A percentile compares a stretch with the other conserved stretches of the same genome.
These are phyloP conservation scores for Anolis sagrei DNA, from an alignment of 2,113 vertebrate genomes.

Conservation along the genomic window DNA sequence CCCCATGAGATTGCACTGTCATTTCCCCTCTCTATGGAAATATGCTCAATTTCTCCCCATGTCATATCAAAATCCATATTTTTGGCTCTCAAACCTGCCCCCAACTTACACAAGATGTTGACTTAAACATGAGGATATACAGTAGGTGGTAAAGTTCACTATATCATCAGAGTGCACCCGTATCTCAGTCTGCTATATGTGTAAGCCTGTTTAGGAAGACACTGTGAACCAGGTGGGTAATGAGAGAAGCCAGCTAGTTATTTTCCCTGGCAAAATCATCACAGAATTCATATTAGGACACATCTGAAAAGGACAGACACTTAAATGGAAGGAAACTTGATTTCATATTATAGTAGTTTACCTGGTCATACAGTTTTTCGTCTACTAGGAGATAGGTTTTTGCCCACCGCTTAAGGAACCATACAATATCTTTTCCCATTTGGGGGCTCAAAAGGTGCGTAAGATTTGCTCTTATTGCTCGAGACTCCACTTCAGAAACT, in stretches of 20 bases:
- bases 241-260: background rate
- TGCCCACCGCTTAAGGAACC: constrained; percentile 97
- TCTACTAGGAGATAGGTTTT: constrained; percentile 97
- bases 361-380: constrained; percentile 97
- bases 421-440: constrained; percentile 98
- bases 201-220: background rate
- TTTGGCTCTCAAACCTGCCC: no score
- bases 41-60: no score
- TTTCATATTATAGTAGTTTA: constrained; percentile 57
- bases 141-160: background rate
- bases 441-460: constrained; percentile 94
- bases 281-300: background rate
- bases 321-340: background rate
- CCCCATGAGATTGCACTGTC: no score
- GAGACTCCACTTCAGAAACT: constrained; percentile 96
- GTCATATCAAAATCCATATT: no score
- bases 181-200: background rate
- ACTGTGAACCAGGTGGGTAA: background rate
- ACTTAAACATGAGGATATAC: no score
- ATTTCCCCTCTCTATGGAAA: no score
- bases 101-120: no score
- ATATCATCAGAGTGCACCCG: background rate
- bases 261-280: background rate
- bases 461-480: constrained; percentile 93
- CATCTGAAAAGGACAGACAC: background rate